Evolutionary conservation across 2,888 invertebrate genomes (phyloP), one percentile per base, ranked within the genome.

Genomic region (Cecidostiba fungosa): DNA sequence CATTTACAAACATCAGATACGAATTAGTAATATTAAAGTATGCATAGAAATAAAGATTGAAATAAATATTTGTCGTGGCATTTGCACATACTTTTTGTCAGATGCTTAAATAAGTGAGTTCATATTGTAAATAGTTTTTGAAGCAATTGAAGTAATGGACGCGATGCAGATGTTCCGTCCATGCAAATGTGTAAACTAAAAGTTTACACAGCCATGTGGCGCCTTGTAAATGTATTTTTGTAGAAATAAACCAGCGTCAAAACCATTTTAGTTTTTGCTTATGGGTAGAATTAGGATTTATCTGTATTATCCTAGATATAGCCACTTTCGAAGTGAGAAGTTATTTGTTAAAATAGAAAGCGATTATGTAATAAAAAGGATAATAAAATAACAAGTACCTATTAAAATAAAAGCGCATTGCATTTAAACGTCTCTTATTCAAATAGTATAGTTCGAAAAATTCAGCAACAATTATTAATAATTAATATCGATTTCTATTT

Each of bases 151-250:
- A 78, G 26, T 66, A 74, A 74, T 72, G 50, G 79, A 43, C 47
- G 73, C 54, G 47, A 26, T 26, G 26, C 26, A 54, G 16, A 50
- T 8, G 59, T 66, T 79, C 62, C 66, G 76, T 82, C 66, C 16
- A 0, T 54, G 43, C 47, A 14, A 12, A 66, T 26, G 32, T 62
- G 5, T 4, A 36, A 16, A 72, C 76, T 80, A 62, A 50, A 77
- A 74, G 29, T 77, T 80, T 79, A 69, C 77, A 6, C 73, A 80
- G 87, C 85, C 87, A 80, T 85, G 80, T 77, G 85, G 87, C 85
- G 70, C 74, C 73, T 83, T 87, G 87, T 87, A 87, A 83, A 87
- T 87, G 87, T 85, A 82, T 74, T 79, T 77, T 81, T 86, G 69
- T 87, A 77, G 80, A 81, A 79, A 87, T 84, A 82, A 76, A 47